Evolutionary conservation across 2,797 vertebrate genomes (phyloP).

Genomic region (Epinephelus awoara): DNA sequence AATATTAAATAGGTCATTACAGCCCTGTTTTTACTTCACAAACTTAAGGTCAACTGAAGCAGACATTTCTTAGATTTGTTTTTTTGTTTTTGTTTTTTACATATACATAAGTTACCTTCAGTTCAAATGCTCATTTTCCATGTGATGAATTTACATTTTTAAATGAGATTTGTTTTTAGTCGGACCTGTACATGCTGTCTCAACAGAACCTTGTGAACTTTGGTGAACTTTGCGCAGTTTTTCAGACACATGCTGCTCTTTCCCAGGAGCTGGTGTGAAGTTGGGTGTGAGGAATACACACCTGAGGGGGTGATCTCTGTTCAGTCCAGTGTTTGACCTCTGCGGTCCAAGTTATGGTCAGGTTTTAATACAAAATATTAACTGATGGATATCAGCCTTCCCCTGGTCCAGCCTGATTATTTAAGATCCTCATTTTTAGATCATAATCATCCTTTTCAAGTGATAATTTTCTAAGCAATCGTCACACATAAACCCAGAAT

Average conservation of each 20-base stretch:
- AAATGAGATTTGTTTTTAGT: rapidly evolving
- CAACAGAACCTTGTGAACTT: slow-evolving; percentile 26
- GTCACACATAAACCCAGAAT: neutral
- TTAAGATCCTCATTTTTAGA: too few relatives aligned
- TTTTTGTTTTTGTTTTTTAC: too few relatives aligned
- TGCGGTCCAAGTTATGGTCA: too few relatives aligned
- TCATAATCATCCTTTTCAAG: too few relatives aligned
- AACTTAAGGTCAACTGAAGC: neutral
- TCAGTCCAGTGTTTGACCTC: slow-evolving; percentile 30
- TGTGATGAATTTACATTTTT: neutral
- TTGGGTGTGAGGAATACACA: slow-evolving; percentile 51
- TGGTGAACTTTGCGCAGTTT: slow-evolving; percentile 41
- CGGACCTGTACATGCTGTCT: too few relatives aligned
- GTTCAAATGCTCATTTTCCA: neutral
- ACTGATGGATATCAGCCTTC: too few relatives aligned
- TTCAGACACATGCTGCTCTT: slow-evolving; percentile 34
- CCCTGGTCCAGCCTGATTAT: too few relatives aligned
- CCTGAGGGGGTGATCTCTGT: slow-evolving; percentile 29
- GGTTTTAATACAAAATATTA: too few relatives aligned
- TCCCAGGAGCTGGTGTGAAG: slow-evolving; percentile 67
- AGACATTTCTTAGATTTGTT: too few relatives aligned
- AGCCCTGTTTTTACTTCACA: neutral
- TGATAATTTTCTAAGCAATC: neutral
- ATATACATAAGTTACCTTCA: too few relatives aligned
- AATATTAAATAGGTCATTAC: too few relatives aligned